These are phyloP conservation scores for Camponotus fellah DNA, from an alignment of 2,888 invertebrate species.

Conservation along the genomic window DNA sequence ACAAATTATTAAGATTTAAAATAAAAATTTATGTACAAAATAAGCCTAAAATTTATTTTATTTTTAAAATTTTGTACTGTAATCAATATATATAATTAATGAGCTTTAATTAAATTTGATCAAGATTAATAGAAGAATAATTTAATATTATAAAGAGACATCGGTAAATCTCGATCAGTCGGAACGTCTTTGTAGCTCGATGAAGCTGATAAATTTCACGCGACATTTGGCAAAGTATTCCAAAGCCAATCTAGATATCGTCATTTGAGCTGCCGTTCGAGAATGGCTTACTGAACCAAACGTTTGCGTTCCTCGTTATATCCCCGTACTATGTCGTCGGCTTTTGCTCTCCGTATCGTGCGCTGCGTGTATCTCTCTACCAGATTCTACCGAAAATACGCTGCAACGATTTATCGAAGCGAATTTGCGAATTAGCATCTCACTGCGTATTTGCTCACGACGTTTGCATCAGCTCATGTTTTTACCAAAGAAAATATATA, in stretches of 20 bases:
- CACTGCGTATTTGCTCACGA: slow-evolving; percentile 66
- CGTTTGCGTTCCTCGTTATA: slow-evolving; percentile 78
- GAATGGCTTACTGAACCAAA: slow-evolving; percentile 62
- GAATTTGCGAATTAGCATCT: slow-evolving; percentile 79
- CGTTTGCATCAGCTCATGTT: slow-evolving; percentile 58
- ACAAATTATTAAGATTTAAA: neutral
- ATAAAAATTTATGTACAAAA: neutral
- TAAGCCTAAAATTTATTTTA: neutral
- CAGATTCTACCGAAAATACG: slow-evolving; percentile 76
- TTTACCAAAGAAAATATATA: slow-evolving; percentile 10
- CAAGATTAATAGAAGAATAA: neutral
- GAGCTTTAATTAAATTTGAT: neutral
- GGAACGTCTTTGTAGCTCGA: slow-evolving; percentile 18
- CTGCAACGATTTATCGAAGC: slow-evolving; percentile 80
- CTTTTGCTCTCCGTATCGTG: slow-evolving; percentile 36
- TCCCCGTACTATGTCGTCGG: slow-evolving; percentile 50
- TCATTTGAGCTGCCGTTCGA: slow-evolving; percentile 48
- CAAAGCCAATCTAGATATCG: slow-evolving; percentile 42
- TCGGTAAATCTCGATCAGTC: slow-evolving; percentile 5
- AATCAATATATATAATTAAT: neutral
- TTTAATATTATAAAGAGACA: neutral
- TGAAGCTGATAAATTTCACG: slow-evolving; percentile 49
- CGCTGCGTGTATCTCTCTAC: slow-evolving; percentile 19
- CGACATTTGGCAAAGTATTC: slow-evolving; percentile 40
- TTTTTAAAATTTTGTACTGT: neutral